These are phyloP conservation scores for Danionella dracula DNA, from an alignment of 2,797 vertebrate genomes.

Conservation along the genomic window DNA sequence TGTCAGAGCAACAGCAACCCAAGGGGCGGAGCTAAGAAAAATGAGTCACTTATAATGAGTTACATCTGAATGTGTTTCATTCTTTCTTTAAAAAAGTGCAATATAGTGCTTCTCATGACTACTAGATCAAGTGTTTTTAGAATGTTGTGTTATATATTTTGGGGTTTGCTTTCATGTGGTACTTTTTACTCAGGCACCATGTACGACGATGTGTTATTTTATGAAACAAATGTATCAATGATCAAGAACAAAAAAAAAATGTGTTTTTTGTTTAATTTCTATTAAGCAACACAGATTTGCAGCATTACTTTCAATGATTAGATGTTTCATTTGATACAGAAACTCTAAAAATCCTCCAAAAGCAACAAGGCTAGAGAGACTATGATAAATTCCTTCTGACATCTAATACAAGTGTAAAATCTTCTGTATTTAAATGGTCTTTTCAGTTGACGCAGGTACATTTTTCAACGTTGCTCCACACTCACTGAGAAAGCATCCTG, in stretches of 20 bases:
- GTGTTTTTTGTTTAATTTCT: background rate
- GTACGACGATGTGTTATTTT: slow-evolving; percentile 2
- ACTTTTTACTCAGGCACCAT: slow-evolving; percentile 32
- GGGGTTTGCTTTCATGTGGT: slow-evolving; percentile 16
- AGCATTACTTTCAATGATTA: slow-evolving; percentile 1
- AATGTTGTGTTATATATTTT: no score
- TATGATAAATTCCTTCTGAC: slow-evolving; percentile 4
- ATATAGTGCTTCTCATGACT: slow-evolving; percentile 9
- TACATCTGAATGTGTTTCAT: slow-evolving; percentile 18
- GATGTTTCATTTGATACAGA: slow-evolving; percentile 21
- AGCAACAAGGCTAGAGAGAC: slow-evolving; percentile 1
- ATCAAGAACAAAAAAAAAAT: slow-evolving; percentile 22
- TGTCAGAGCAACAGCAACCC: background rate
- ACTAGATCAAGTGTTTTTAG: background rate
- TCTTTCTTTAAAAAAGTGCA: slow-evolving; percentile 22
- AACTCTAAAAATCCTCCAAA: background rate
- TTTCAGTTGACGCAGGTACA: slow-evolving; percentile 28
- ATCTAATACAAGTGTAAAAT: no score
- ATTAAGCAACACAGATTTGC: background rate
- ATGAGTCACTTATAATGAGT: no score
- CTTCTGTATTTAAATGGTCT: no score
- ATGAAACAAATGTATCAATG: slow-evolving; percentile 11
- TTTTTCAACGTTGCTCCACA: slow-evolving; percentile 56
- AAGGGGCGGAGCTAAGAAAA: background rate
- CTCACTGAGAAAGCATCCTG: slow-evolving; percentile 57